Percentiles rank a stretch among this genome's conserved stretches.
phyloP scores from a whole-genome alignment of 1,140 invertebrate species.

The Sinella curviseta region DNA sequence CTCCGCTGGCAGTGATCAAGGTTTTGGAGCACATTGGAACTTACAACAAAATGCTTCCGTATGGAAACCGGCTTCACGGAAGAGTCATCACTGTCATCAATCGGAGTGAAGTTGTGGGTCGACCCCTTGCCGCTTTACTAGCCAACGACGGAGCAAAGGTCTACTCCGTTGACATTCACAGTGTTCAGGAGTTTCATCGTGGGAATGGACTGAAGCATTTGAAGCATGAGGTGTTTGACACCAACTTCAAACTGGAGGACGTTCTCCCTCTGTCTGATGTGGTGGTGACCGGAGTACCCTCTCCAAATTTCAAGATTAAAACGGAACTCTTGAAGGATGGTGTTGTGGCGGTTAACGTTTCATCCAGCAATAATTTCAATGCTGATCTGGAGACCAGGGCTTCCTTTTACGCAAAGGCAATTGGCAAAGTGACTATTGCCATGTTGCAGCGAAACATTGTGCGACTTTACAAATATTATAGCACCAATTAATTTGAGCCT shows the following conservation, averaged over 20 bases:
- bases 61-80: constrained; percentile 44
- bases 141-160: constrained; percentile 47
- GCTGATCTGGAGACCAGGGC: constrained; percentile 32
- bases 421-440: constrained; percentile 40
- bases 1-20: constrained; percentile 43
- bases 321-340: constrained; percentile 37
- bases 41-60: constrained; percentile 37
- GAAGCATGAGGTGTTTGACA: constrained; percentile 40
- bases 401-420: constrained; percentile 32
- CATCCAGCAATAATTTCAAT: constrained; percentile 39
- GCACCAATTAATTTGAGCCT: neutral
- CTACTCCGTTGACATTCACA: constrained; percentile 41
- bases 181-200: constrained; percentile 35
- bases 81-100: constrained; percentile 41
- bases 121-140: constrained; percentile 43
- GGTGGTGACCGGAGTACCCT: constrained; percentile 41
- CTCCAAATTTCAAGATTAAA: constrained; percentile 23
- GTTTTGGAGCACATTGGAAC: constrained; percentile 41
- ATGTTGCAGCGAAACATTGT: constrained; percentile 45
- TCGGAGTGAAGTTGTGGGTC: constrained; percentile 45
- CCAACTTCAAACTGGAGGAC: constrained; percentile 30
- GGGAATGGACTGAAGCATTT: constrained; percentile 25
- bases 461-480: constrained; percentile 32
- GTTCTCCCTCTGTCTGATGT: constrained; percentile 41
- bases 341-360: constrained; percentile 43